A percentile compares a stretch with the other conserved stretches of the same genome.
These are phyloP conservation scores for Papilio glaucus DNA, from an alignment of 1,140 invertebrate genomes.

Conservation along the genomic window DNA sequence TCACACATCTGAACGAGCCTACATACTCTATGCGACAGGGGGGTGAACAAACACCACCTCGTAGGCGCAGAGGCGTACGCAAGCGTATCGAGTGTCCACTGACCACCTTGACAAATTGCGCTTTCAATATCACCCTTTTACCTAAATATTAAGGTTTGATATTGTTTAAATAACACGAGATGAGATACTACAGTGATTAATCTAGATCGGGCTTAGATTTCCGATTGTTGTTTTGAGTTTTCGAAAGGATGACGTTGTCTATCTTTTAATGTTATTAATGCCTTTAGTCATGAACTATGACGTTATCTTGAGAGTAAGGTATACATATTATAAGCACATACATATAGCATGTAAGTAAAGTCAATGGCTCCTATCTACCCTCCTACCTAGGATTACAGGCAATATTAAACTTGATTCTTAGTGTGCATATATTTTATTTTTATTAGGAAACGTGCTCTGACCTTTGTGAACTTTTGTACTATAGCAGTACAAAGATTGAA, in stretches of 20 bases:
- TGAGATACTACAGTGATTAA: constrained; percentile 48
- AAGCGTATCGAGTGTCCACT: constrained; percentile 56
- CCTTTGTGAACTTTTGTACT: too few species aligned
- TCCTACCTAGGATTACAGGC: too few species aligned
- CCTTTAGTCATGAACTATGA: too few species aligned
- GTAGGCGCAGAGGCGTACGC: constrained; percentile 60
- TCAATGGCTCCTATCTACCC: too few species aligned
- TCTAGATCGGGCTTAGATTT: constrained; percentile 58
- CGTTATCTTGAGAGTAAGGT: too few species aligned
- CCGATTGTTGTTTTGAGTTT: constrained; percentile 35
- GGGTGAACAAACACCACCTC: constrained; percentile 67
- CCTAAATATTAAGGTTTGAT: constrained; percentile 43
- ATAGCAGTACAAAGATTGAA: too few species aligned
- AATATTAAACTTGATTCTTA: too few species aligned
- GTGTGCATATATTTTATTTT: too few species aligned
- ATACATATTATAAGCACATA: too few species aligned
- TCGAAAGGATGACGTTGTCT: not conserved
- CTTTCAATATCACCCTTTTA: constrained; percentile 29
- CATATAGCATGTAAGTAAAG: too few species aligned
- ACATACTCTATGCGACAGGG: constrained; percentile 53
- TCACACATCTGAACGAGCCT: constrained; percentile 22
- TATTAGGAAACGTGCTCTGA: too few species aligned
- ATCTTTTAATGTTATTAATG: too few species aligned
- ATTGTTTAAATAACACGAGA: constrained; percentile 29
- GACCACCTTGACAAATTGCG: constrained; percentile 41